These are phyloP conservation scores for Alsophila aescularia DNA, from an alignment of 2,888 invertebrate genomes.

Conservation along the genomic window DNA sequence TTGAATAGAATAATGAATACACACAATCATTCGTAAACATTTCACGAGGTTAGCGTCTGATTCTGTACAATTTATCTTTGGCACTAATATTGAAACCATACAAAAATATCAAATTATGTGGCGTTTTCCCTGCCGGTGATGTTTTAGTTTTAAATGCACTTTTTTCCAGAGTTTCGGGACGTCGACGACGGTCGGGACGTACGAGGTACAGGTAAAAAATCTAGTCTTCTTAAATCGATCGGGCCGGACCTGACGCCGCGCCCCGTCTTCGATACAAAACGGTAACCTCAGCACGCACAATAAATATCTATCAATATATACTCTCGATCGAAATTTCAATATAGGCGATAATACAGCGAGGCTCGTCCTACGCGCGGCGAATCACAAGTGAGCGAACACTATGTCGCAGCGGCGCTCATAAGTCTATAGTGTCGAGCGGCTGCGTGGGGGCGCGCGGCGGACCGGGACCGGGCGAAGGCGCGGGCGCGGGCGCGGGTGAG, in stretches of 20 bases:
- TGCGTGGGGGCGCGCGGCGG: conserved; percentile 85
- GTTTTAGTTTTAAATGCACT: conserved; percentile 67
- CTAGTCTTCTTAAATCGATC: conserved; percentile 39
- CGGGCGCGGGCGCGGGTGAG: conserved; percentile 59
- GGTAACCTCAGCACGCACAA: conserved; percentile 69
- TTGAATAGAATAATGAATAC: conserved; percentile 8
- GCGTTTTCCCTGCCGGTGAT: conserved; percentile 69
- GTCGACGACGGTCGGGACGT: conserved; percentile 60
- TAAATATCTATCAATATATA: conserved; percentile 80
- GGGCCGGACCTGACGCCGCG: conserved; percentile 37
- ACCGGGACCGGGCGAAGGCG: conserved; percentile 46
- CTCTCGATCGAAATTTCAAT: conserved; percentile 77
- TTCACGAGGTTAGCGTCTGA: conserved; percentile 22
- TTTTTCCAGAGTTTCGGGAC: conserved; percentile 57
- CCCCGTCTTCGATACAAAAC: conserved; percentile 58
- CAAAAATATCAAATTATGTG: conserved; percentile 43
- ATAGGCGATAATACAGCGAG: conserved; percentile 69
- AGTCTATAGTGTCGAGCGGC: conserved; percentile 89
- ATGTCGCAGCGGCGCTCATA: conserved; percentile 70
- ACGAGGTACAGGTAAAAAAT: conserved; percentile 51
- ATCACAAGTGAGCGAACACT: conserved; percentile 51
- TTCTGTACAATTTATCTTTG: conserved; percentile 51
- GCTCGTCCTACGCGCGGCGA: conserved; percentile 56
- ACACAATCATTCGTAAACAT: conserved; percentile 4
- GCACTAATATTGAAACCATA: conserved; percentile 59